phyloP scores from a whole-genome alignment of 1,140 invertebrate species.

The Stegodyphus dumicola region DNA sequence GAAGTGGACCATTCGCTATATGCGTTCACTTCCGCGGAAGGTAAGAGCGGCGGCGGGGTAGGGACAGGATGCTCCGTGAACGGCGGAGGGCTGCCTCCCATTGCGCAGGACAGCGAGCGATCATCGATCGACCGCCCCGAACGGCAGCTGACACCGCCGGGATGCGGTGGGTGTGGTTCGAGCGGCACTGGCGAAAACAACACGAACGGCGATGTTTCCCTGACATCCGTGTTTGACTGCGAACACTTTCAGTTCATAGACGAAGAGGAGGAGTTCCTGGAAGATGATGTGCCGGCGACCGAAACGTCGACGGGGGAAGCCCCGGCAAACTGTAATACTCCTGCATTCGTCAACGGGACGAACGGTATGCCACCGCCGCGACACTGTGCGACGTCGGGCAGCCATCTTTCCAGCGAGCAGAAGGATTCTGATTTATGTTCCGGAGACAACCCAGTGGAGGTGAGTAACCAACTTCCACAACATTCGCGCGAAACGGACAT shows the following conservation, averaged over 20 bases:
- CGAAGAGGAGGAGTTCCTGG: constrained; percentile 24
- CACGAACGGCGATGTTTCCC: background rate
- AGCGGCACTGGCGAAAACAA: background rate
- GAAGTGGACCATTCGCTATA: constrained; percentile 36
- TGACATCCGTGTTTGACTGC: constrained; percentile 36
- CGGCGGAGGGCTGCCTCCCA: constrained; percentile 9
- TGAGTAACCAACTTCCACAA: background rate
- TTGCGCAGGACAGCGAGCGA: constrained; percentile 42
- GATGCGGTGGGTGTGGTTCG: constrained; percentile 38
- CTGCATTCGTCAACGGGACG: background rate
- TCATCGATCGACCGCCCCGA: constrained; percentile 51
- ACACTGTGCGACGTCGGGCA: background rate
- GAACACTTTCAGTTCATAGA: constrained; percentile 59
- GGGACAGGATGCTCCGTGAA: constrained; percentile 34
- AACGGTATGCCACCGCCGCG: background rate
- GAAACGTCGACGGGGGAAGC: constrained; percentile 1
- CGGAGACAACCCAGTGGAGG: constrained; percentile 8
- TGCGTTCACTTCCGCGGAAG: constrained; percentile 13
- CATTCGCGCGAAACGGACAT: background rate
- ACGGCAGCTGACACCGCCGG: constrained; percentile 14
- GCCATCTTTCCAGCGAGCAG: background rate
- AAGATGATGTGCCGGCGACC: constrained; percentile 26
- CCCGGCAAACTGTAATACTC: background rate
- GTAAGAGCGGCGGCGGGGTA: constrained; percentile 3
- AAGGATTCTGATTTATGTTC: background rate